Evolutionary conservation across 2,888 invertebrate species (phyloP), one percentile per base, ranked within the genome.

Genomic region (Phymatocera aterrima): DNA sequence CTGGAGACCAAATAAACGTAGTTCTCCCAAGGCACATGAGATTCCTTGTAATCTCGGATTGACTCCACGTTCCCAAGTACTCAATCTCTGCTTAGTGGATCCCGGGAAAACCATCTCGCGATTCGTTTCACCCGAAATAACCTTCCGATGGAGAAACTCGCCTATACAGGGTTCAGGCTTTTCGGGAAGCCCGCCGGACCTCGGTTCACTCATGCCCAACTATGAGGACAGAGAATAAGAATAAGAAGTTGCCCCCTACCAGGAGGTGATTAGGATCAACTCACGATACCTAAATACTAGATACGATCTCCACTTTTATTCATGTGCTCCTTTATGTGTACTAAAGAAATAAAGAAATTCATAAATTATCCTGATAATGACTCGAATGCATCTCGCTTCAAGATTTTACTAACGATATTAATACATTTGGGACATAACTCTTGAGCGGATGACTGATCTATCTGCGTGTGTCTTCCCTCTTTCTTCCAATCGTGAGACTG

Each of bases 331-430:
- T 57, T 57, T 57, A 57, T 2, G 28, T 28, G 21, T 40, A 40
- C 28, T 15, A 57, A 57, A 57, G 57, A 15, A 57, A 57, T 15
- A 57, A 57, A 57, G 57, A 15, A 57, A 57, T 57, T 57, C 57
- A 57, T 57, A 57, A 57, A 57, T 57, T 57, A 57, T 57, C 10
- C 57, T 57, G 28, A 57, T 57, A 57, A 57, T 57, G 28, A 57
- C 28, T 57, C 28, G 28, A 57, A 4, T 12, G 3, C 28, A 57
- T 57, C 57, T 57, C 15, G 57, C 15, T 57, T 57, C 15, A 28
- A 57, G 57, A 57, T 57, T 57, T 57, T 24, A 57, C 28, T 28
- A 57, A 57, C 57, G 57, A 24, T 57, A 28, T 28, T 12, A 28
- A 28, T 57, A 15, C 24, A 28, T 28, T 2, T 57, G 57, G 21